Evolutionary conservation across 2,888 invertebrate species (phyloP).

Genomic region (Pimpla rufipes): DNA sequence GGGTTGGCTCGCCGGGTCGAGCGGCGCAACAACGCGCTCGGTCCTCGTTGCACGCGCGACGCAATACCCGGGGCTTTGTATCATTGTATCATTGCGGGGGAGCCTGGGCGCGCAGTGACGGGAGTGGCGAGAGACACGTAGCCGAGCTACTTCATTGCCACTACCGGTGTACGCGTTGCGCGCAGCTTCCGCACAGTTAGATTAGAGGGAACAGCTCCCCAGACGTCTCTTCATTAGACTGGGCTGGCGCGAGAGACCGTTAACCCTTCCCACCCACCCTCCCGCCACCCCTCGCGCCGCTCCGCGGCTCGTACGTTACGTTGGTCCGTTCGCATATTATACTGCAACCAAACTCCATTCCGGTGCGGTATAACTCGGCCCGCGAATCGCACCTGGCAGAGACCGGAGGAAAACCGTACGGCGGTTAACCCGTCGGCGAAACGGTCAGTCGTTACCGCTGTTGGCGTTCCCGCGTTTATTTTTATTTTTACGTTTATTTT

Average conservation of each 20-base stretch:
- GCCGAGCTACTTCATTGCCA: constrained; percentile 68
- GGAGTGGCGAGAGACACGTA: constrained; percentile 68
- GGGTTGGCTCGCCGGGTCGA: constrained; percentile 51
- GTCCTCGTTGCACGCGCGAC: constrained; percentile 47
- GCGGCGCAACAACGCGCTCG: constrained; percentile 36
- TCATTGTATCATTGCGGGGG: constrained; percentile 41
- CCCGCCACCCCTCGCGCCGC: constrained; percentile 60
- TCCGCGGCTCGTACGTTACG: constrained; percentile 60
- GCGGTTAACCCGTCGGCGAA: background rate
- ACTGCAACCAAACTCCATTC: constrained; percentile 62
- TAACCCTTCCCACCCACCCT: constrained; percentile 66
- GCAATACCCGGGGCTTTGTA: constrained; percentile 62
- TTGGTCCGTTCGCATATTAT: constrained; percentile 47
- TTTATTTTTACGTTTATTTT: background rate
- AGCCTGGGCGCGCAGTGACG: constrained; percentile 17
- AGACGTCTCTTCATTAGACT: constrained; percentile 83
- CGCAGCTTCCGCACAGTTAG: constrained; percentile 78
- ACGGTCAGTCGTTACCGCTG: background rate
- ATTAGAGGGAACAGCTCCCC: constrained; percentile 83
- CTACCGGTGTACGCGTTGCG: constrained; percentile 59
- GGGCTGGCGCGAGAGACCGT: constrained; percentile 71
- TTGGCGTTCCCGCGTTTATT: background rate
- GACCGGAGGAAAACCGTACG: background rate
- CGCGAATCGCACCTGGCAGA: background rate
- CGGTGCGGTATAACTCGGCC: constrained; percentile 43